Evolutionary conservation across 2,113 vertebrate genomes (phyloP).

Genomic region (Nipponia nippon): DNA sequence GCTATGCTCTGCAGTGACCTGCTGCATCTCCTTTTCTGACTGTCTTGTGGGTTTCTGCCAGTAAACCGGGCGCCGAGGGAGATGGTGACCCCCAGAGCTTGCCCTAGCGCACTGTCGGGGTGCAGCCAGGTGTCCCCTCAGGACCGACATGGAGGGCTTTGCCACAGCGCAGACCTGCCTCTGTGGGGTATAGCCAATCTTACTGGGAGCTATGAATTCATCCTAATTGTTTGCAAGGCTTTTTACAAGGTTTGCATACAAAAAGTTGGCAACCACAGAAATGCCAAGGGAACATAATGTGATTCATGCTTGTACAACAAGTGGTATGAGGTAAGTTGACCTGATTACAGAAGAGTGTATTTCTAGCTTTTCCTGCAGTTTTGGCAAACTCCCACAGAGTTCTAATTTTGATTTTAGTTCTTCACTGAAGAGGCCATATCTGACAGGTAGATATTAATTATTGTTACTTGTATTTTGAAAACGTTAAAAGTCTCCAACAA

Average conservation of each 20-base stretch:
- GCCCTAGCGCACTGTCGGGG: background rate
- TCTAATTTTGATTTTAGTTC: background rate
- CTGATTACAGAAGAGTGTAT: background rate
- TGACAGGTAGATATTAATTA: background rate
- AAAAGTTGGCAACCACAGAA: background rate
- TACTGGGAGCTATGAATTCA: background rate
- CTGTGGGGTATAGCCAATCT: background rate
- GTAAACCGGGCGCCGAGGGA: background rate
- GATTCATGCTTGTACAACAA: background rate
- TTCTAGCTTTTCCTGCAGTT: background rate
- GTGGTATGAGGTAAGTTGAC: background rate
- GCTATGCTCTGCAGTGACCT: background rate
- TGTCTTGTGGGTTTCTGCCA: background rate
- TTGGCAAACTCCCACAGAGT: background rate
- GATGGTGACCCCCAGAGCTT: background rate
- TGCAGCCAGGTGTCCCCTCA: accelerated
- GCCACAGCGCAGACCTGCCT: background rate
- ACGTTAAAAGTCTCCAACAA: background rate
- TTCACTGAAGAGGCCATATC: background rate
- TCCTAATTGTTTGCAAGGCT: background rate
- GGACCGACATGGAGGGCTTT: accelerated
- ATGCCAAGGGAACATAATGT: background rate
- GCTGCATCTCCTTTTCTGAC: background rate
- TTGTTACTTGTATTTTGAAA: background rate
- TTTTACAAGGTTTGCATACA: background rate